These are phyloP conservation scores for Drosophila funebris DNA, from an alignment of 1,140 invertebrate species.

Conservation along the genomic window DNA sequence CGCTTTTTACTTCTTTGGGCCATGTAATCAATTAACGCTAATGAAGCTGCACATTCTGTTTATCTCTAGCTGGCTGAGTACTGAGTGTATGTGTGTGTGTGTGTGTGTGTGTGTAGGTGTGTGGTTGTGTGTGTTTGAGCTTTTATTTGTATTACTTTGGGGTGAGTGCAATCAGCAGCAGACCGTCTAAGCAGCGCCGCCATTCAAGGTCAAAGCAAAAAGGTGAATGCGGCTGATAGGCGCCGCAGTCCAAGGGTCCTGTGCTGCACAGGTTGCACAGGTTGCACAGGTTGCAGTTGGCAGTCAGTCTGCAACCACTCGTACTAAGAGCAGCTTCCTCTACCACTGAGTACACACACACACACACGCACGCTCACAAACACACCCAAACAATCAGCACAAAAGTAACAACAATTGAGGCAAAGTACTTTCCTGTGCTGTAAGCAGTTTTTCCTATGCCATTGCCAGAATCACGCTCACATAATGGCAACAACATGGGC, in stretches of 20 bases:
- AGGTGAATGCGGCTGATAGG: conserved; percentile 43
- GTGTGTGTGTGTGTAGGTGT: neutral
- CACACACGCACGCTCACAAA: conserved; percentile 4
- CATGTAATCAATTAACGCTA: conserved; percentile 78
- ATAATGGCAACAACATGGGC: conserved; percentile 22
- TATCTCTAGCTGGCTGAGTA: conserved; percentile 12
- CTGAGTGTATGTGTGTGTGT: neutral
- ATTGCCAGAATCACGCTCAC: conserved; percentile 45
- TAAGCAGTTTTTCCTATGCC: conserved; percentile 52
- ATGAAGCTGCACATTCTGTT: conserved; percentile 59
- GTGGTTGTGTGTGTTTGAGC: conserved; percentile 6
- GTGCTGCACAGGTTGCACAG: neutral
- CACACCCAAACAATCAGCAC: conserved; percentile 67
- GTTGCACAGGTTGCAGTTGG: conserved; percentile 20
- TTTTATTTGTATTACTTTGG: conserved; percentile 51
- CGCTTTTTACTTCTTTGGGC: conserved; percentile 59
- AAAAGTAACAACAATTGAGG: conserved; percentile 79
- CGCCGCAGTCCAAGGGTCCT: neutral
- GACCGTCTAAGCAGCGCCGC: conserved; percentile 40
- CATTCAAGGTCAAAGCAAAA: conserved; percentile 68
- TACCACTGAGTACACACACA: conserved; percentile 9
- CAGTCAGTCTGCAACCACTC: conserved; percentile 50
- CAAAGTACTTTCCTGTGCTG: conserved; percentile 75
- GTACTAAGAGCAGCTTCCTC: conserved; percentile 66
- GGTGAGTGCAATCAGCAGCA: conserved; percentile 31